phyloP scores from a whole-genome alignment of 2,113 vertebrate species.

The Nanorana parkeri region DNA sequence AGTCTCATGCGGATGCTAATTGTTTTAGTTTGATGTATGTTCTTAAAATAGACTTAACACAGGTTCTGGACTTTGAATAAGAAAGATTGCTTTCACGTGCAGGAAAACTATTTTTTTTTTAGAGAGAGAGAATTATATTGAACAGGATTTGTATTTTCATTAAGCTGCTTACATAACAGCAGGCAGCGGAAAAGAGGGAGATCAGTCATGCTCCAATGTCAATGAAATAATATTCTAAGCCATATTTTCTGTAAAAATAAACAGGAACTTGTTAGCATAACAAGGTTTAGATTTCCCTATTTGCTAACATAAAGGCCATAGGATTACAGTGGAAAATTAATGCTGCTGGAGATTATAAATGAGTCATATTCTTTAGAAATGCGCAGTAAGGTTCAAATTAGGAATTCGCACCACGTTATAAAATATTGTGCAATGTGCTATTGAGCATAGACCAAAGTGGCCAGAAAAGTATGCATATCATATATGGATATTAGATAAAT shows the following conservation, averaged over 20 bases:
- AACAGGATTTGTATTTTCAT: slow-evolving; percentile 52
- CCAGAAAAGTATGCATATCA: too few species aligned
- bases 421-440: too few species aligned
- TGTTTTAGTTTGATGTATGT: slow-evolving; percentile 19
- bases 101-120: slow-evolving; percentile 15
- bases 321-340: slow-evolving; percentile 28
- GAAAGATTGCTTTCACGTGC: slow-evolving; percentile 9
- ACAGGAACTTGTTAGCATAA: slow-evolving; percentile 42
- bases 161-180: slow-evolving; percentile 52
- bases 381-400: not conserved
- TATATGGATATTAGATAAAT: too few species aligned
- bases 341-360: slow-evolving; percentile 5
- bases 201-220: slow-evolving; percentile 46
- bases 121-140: slow-evolving; percentile 36
- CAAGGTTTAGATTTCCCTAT: slow-evolving; percentile 1
- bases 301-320: not conserved
- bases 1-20: slow-evolving; percentile 25
- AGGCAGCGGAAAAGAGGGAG: slow-evolving; percentile 43
- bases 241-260: slow-evolving; percentile 23
- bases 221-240: slow-evolving; percentile 40
- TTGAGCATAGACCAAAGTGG: too few species aligned
- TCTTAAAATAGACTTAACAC: slow-evolving; percentile 35
- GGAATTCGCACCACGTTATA: too few species aligned
- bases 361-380: not conserved
- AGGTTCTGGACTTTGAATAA: not conserved